Evolutionary conservation across 2,113 vertebrate genomes (phyloP).

Genomic region (Limanda limanda): DNA sequence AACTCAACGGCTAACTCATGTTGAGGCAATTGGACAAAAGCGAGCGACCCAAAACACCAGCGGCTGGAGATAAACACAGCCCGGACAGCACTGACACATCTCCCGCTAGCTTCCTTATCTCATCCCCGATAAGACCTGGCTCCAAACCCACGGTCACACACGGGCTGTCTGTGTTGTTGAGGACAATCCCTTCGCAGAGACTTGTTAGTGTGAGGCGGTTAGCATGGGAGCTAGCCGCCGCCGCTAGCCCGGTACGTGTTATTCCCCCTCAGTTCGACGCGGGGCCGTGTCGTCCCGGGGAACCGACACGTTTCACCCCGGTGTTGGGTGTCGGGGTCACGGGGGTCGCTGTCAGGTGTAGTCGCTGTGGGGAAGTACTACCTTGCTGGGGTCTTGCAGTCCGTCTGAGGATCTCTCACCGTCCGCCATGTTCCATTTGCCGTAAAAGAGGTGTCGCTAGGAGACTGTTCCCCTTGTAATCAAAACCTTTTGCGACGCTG

Average conservation of each 20-base stretch:
- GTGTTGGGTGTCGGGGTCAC: no score
- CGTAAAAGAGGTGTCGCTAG: slow-evolving; percentile 68
- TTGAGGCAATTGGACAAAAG: slow-evolving; percentile 13
- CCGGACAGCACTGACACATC: not conserved
- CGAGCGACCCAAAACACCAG: slow-evolving; percentile 3
- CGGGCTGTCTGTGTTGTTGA: no score
- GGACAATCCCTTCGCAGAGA: not conserved
- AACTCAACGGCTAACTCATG: not conserved
- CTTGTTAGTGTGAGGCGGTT: slow-evolving; percentile 21
- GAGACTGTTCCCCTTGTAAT: slow-evolving; percentile 37
- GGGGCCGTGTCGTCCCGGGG: not conserved
- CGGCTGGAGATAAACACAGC: not conserved
- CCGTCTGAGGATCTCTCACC: slow-evolving; percentile 63
- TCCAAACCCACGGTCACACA: not conserved
- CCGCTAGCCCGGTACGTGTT: slow-evolving; percentile 32
- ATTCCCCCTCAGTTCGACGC: not conserved
- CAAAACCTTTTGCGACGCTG: slow-evolving; percentile 30
- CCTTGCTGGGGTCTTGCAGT: slow-evolving; percentile 77
- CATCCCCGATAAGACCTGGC: not conserved
- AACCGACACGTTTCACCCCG: not conserved
- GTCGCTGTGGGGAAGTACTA: slow-evolving; percentile 44
- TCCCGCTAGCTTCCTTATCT: not conserved
- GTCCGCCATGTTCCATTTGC: slow-evolving; percentile 84
- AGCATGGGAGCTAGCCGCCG: slow-evolving; percentile 46
- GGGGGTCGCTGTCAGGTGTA: slow-evolving; percentile 18